Evolutionary conservation across 2,113 vertebrate species (phyloP).

Genomic region (Apteryx mantelli): DNA sequence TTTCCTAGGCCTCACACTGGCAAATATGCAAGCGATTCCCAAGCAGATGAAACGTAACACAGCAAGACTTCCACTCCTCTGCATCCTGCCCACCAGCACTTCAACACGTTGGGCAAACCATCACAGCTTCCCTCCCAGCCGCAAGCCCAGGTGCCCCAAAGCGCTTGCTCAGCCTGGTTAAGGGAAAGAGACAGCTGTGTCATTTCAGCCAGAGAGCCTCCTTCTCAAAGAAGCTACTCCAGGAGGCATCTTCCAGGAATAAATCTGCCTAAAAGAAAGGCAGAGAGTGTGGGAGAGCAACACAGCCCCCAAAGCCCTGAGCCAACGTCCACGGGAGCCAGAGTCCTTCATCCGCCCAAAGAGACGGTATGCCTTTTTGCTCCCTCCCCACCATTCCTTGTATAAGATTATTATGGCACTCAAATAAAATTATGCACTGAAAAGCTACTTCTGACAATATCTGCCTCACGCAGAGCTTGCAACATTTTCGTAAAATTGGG

Average conservation of each 20-base stretch:
- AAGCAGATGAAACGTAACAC: neutral
- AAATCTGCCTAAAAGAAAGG: neutral
- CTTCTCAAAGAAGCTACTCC: neutral
- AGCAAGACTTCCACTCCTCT: neutral
- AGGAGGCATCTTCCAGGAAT: neutral
- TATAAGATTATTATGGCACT: neutral
- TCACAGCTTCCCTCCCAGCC: fast-evolving
- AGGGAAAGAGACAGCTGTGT: neutral
- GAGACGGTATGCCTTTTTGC: fast-evolving
- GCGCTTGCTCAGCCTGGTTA: neutral
- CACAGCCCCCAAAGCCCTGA: neutral
- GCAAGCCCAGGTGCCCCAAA: neutral
- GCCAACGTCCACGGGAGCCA: neutral
- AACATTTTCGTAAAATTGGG: neutral
- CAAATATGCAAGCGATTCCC: neutral
- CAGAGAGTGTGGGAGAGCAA: fast-evolving
- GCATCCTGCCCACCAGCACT: neutral
- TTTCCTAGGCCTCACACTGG: neutral
- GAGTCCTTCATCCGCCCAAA: neutral
- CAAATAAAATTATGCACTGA: neutral
- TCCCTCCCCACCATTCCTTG: neutral
- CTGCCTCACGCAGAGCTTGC: neutral
- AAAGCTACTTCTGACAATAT: neutral
- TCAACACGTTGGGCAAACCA: neutral
- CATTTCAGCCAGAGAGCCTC: neutral